Percentiles rank a stretch among this genome's conserved stretches.
Conservation (phyloP, 2,888 invertebrate genomes). For the Neoscelio sp. region DNA sequence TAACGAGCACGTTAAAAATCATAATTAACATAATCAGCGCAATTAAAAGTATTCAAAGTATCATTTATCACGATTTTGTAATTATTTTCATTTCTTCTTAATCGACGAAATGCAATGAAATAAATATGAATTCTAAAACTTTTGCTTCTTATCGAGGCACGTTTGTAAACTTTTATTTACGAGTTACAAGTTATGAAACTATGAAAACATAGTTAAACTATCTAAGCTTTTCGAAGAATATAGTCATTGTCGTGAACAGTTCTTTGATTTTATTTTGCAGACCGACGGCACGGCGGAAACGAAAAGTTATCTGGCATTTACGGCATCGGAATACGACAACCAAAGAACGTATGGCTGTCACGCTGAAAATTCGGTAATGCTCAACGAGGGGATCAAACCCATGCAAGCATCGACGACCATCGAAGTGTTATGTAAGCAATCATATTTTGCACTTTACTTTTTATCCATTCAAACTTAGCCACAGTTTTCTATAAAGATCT, state of each 20-base stretch:
- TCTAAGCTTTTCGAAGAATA: no score
- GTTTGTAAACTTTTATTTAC: no score
- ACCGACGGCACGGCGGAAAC: slow-evolving; percentile 92
- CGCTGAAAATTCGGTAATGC: slow-evolving; percentile 92
- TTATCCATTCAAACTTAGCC: not conserved
- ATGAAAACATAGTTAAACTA: no score
- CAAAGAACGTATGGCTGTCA: slow-evolving; percentile 91
- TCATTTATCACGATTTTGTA: not conserved
- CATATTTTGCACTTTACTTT: not conserved
- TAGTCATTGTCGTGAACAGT: no score
- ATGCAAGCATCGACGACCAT: slow-evolving; percentile 89
- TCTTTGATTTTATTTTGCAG: slow-evolving; percentile 82
- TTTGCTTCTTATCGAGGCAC: no score
- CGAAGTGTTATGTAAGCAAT: slow-evolving; percentile 94
- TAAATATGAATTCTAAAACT: no score
- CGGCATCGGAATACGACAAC: slow-evolving; percentile 92
- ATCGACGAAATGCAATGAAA: no score
- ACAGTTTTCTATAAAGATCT: no score
- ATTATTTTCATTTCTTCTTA: slow-evolving; percentile 9
- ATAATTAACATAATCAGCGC: slow-evolving; percentile 31
- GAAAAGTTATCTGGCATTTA: slow-evolving; percentile 90
- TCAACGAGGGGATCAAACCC: slow-evolving; percentile 89
- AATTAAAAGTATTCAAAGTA: not conserved
- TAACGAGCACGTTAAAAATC: slow-evolving; percentile 11
- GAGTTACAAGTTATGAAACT: no score